phyloP scores from a whole-genome alignment of 2,113 vertebrate genomes.

The Pseudorectes ferrugineus region DNA sequence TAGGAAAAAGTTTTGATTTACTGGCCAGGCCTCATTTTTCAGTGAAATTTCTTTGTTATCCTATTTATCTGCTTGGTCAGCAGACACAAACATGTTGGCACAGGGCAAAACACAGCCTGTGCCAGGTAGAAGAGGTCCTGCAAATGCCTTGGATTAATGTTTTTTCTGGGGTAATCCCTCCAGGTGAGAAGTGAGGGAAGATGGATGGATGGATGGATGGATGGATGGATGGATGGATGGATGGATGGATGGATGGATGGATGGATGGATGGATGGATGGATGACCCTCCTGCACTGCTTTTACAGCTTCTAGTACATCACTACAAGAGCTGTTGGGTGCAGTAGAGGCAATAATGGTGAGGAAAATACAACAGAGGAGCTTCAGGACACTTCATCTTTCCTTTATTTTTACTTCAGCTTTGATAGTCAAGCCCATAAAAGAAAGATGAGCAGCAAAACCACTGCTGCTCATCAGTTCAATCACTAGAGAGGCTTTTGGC shows the following conservation, averaged over 20 bases:
- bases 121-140: not conserved
- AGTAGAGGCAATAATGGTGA: not conserved
- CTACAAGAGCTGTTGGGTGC: not conserved
- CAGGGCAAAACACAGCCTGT: fast-evolving
- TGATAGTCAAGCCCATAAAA: not conserved
- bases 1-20: not conserved
- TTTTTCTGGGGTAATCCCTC: not conserved
- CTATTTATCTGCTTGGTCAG: not conserved
- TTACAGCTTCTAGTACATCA: not conserved
- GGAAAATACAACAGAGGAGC: not conserved
- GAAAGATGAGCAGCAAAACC: not conserved
- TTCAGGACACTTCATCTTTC: not conserved
- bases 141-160: too few relatives aligned
- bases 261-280: not conserved
- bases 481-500: not conserved
- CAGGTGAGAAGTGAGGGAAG: not conserved
- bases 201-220: too few relatives aligned
- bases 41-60: not conserved
- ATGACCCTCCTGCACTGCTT: not conserved
- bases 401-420: not conserved
- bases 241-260: too few relatives aligned
- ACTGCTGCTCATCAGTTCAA: not conserved
- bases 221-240: not conserved
- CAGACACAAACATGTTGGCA: fast-evolving
- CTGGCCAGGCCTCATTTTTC: not conserved